phyloP scores from a whole-genome alignment of 2,888 invertebrate genomes.

The Scaptomyza flava region DNA sequence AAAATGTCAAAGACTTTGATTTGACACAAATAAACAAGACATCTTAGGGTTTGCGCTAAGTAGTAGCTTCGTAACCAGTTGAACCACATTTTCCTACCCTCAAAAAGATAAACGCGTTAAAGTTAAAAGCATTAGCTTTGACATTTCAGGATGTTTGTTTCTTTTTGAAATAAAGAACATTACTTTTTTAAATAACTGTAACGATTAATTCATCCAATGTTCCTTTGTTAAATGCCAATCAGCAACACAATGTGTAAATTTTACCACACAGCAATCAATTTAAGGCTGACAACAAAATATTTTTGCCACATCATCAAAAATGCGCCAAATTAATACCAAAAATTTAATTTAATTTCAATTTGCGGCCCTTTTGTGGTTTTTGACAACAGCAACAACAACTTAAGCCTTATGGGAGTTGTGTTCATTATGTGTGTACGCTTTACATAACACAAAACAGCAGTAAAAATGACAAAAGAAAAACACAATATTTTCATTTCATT shows the following conservation, averaged over 20 bases:
- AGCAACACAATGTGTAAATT: slow-evolving; percentile 12
- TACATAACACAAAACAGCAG: slow-evolving; percentile 22
- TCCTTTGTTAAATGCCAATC: slow-evolving; percentile 5
- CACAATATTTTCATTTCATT: slow-evolving; percentile 44
- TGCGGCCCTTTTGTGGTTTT: slow-evolving; percentile 44
- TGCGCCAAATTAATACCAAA: slow-evolving; percentile 44
- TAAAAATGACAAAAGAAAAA: slow-evolving; percentile 18
- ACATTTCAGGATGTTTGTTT: not conserved
- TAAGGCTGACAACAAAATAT: slow-evolving; percentile 17
- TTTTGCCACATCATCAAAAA: slow-evolving; percentile 60
- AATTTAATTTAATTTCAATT: slow-evolving; percentile 57
- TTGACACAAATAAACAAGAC: slow-evolving; percentile 18
- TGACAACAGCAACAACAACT: slow-evolving; percentile 8
- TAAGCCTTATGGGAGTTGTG: slow-evolving; percentile 6
- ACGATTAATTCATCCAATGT: slow-evolving; percentile 6
- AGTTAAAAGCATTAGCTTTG: slow-evolving; percentile 25
- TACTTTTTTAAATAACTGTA: not conserved
- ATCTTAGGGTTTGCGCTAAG: not conserved
- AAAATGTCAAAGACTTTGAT: slow-evolving; percentile 40
- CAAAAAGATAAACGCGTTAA: slow-evolving; percentile 39
- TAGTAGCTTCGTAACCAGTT: slow-evolving; percentile 6
- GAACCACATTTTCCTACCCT: slow-evolving; percentile 14
- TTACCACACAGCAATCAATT: slow-evolving; percentile 12
- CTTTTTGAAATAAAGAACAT: too few species aligned
- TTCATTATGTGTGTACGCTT: slow-evolving; percentile 33